Conservation (phyloP, 2,797 vertebrate genomes). For the Erpetoichthys calabaricus region DNA sequence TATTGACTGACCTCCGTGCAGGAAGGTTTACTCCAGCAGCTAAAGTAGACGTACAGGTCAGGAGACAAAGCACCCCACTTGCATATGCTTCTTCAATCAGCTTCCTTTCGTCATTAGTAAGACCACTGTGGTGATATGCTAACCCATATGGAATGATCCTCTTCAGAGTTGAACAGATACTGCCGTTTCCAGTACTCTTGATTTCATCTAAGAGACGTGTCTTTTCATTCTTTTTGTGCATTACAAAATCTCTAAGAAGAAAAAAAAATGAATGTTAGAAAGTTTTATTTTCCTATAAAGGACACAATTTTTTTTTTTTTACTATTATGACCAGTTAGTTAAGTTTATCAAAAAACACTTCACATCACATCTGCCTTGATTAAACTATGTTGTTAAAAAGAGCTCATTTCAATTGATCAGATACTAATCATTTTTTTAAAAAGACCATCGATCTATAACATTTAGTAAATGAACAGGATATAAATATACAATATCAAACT, state of each 20-base stretch:
- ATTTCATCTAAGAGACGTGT: conserved; percentile 52
- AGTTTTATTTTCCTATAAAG: too few relatives aligned
- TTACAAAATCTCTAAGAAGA: conserved; percentile 53
- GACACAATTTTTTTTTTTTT: conserved; percentile 3
- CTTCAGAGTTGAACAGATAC: conserved; percentile 66
- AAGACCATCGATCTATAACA: too few relatives aligned
- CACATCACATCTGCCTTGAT: too few relatives aligned
- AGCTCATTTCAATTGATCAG: too few relatives aligned
- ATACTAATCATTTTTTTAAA: too few relatives aligned
- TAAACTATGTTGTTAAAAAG: too few relatives aligned
- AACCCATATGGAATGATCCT: conserved; percentile 69
- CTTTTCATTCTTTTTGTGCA: conserved; percentile 57
- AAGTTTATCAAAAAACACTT: neutral
- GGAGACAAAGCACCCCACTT: conserved; percentile 69
- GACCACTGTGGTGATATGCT: conserved; percentile 86
- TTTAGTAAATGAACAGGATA: too few relatives aligned
- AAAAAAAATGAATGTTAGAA: neutral
- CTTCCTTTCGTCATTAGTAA: conserved; percentile 77
- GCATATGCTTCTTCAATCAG: conserved; percentile 83
- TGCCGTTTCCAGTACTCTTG: conserved; percentile 50
- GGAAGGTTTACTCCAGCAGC: conserved; percentile 91
- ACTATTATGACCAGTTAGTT: conserved; percentile 4
- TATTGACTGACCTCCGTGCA: conserved; percentile 65
- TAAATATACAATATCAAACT: too few relatives aligned
- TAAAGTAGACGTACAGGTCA: conserved; percentile 85